Evolutionary conservation across 2,888 invertebrate species (phyloP), one percentile per base, ranked within the genome.

Genomic region (Sinhomidia bicolor): DNA sequence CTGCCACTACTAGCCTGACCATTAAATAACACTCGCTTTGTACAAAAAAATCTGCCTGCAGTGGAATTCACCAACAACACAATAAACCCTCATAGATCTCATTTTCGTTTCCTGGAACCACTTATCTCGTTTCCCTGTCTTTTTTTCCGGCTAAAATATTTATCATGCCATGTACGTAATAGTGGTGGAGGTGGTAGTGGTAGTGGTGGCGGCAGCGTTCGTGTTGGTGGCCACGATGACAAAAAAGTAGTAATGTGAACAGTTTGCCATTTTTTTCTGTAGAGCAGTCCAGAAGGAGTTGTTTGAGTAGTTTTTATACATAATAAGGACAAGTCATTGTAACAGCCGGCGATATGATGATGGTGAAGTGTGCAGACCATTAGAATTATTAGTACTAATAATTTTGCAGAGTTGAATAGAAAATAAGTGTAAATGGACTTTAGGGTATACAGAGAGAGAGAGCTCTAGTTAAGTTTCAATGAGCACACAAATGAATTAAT

Each of bases 21-120:
- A 36, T 36, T 36, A 7, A n/a, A n/a, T 54, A 54, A 6, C 5
- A 17, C 54, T 54, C 54, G n/a, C n/a, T n/a, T n/a, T n/a, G n/a
- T n/a, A 54, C 17, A n/a, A n/a, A 54, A 54, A n/a, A 14, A 54
- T n/a, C 32, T 20, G 7, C 57, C 20, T 57, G 17, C 20, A 20
- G 17, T 7, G 2, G 65, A 32, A 32, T 65, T n/a, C 14, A 62
- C 9, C 17, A 62, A 29, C 26, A 60, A 60, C 60, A 60, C 65
- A 65, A 65, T 7, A 44, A 44, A 47, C 12, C 47, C 2, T 44
- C 23, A 74, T 74, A 20, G 41, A 74, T 74, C 44, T 44, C 71
- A 26, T 74, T 41, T 74, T 74, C 12, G 71, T 47, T 74, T 74
- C 71, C 71, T 44, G 71, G 71, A 74, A 74, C 71, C 71, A 74